Evolutionary conservation across 2,888 invertebrate species (phyloP).

Genomic region (Brachyptera risi): DNA sequence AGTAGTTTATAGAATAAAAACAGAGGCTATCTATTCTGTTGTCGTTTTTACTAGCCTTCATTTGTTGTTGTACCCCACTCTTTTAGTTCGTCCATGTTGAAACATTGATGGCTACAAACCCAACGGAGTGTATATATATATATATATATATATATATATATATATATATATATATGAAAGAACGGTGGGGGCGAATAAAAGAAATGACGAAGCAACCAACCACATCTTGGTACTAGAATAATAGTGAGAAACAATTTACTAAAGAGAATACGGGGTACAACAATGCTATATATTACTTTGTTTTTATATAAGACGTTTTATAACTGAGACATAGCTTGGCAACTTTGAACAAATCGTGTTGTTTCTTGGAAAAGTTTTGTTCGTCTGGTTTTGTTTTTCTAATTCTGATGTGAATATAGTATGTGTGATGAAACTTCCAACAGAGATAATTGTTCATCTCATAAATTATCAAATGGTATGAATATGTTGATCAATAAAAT

Average conservation of each 20-base stretch:
- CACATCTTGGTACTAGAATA: conserved; percentile 29
- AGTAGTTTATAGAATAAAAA: conserved; percentile 2
- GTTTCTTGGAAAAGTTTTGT: too few species aligned
- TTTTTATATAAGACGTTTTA: conserved; percentile 15
- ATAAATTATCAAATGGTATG: too few species aligned
- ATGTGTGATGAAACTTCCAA: too few species aligned
- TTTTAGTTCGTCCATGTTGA: conserved; percentile 23
- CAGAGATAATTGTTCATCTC: too few species aligned
- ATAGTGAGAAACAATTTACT: conserved; percentile 29
- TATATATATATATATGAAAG: conserved; percentile 6
- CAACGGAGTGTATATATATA: conserved; percentile 23
- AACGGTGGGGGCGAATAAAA: conserved; percentile 24
- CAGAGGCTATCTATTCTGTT: conserved; percentile 8
- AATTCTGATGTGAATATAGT: too few species aligned
- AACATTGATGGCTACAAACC: conserved; percentile 31
- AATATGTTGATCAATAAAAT: too few species aligned
- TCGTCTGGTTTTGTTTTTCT: too few species aligned
- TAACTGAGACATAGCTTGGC: conserved; percentile 16
- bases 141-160: background rate
- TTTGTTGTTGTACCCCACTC: conserved; percentile 27
- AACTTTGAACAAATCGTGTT: conserved; percentile 19
- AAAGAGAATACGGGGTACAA: conserved; percentile 14
- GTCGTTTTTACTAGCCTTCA: conserved; percentile 32
- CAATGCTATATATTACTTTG: conserved; percentile 25
- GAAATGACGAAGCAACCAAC: conserved; percentile 32